A percentile compares a stretch with the other conserved stretches of the same genome.
These are phyloP conservation scores for Drosophila basisetae DNA, from an alignment of 2,888 invertebrate genomes.

Conservation along the genomic window DNA sequence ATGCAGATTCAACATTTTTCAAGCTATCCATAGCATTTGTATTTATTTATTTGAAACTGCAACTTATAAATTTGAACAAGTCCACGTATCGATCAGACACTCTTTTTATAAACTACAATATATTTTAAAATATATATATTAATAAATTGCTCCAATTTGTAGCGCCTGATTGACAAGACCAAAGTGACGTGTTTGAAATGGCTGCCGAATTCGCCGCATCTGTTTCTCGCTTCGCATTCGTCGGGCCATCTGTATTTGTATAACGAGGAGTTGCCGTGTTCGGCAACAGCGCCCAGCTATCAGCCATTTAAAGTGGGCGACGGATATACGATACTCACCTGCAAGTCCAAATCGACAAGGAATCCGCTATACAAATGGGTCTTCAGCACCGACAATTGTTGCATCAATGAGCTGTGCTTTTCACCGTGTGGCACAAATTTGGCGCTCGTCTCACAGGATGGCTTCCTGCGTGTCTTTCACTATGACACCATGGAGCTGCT, in stretches of 20 bases:
- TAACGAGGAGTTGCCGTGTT: constrained; percentile 97
- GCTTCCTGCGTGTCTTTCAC: constrained; percentile 97
- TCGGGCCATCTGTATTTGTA: constrained; percentile 99
- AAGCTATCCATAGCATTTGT: too few species aligned
- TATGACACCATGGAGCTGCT: constrained; percentile 98
- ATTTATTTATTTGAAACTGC: background rate
- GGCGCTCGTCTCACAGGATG: constrained; percentile 97
- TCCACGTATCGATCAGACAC: background rate
- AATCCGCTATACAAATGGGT: constrained; percentile 98
- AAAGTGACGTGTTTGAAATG: constrained; percentile 97
- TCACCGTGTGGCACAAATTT: constrained; percentile 97
- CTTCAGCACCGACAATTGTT: constrained; percentile 91
- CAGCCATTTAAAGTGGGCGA: constrained; percentile 98
- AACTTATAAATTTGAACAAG: background rate
- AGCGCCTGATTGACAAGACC: constrained; percentile 86
- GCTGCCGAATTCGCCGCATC: constrained; percentile 97
- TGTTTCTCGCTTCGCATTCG: constrained; percentile 97
- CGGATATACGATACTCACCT: constrained; percentile 96
- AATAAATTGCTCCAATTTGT: constrained; percentile 7
- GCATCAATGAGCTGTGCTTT: constrained; percentile 98
- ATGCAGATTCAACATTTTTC: background rate
- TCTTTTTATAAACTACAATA: background rate
- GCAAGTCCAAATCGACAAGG: constrained; percentile 97
- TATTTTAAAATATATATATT: background rate
- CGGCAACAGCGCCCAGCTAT: constrained; percentile 95